A percentile compares a stretch with the other conserved stretches of the same genome.
Conservation (phyloP, 2,888 invertebrate species). For the Latheticus oryzae region DNA sequence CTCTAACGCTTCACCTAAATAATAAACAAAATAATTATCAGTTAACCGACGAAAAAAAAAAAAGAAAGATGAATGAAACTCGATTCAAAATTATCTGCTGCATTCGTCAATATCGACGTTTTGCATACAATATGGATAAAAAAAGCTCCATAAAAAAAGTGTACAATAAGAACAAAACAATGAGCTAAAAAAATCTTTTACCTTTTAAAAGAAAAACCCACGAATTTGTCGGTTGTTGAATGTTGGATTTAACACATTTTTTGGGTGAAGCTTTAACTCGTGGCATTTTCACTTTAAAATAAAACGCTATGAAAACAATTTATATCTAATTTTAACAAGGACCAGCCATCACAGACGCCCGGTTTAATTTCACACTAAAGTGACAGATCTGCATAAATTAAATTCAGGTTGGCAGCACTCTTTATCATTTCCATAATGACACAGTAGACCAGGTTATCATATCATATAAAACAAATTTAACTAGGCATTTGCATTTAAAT, state of each 20-base stretch:
- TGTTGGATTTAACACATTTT: conserved; percentile 67
- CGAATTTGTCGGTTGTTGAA: conserved; percentile 73
- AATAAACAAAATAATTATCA: too few species aligned
- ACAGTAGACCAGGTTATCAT: conserved; percentile 26
- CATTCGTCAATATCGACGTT: conserved; percentile 27
- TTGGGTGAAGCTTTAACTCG: conserved; percentile 70
- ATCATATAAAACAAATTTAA: neutral
- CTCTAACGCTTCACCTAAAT: conserved; percentile 67
- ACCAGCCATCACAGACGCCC: conserved; percentile 51
- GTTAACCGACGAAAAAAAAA: conserved; percentile 31
- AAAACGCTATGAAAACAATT: conserved; percentile 29
- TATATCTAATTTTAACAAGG: conserved; percentile 30
- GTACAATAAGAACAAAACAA: conserved; percentile 37
- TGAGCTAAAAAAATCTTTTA: conserved; percentile 54
- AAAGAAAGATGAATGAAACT: conserved; percentile 27
- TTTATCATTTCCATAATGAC: conserved; percentile 42
- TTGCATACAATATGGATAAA: conserved; percentile 27
- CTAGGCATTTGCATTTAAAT: neutral
- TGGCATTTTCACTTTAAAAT: conserved; percentile 64
- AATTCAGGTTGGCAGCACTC: conserved; percentile 37
- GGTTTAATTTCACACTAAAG: conserved; percentile 52
- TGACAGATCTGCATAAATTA: conserved; percentile 50
- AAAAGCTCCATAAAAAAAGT: conserved; percentile 31
- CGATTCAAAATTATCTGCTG: too few species aligned
- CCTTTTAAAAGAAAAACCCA: conserved; percentile 78